These are phyloP conservation scores for Resseliella maxima DNA, from an alignment of 2,888 invertebrate genomes.

Conservation along the genomic window DNA sequence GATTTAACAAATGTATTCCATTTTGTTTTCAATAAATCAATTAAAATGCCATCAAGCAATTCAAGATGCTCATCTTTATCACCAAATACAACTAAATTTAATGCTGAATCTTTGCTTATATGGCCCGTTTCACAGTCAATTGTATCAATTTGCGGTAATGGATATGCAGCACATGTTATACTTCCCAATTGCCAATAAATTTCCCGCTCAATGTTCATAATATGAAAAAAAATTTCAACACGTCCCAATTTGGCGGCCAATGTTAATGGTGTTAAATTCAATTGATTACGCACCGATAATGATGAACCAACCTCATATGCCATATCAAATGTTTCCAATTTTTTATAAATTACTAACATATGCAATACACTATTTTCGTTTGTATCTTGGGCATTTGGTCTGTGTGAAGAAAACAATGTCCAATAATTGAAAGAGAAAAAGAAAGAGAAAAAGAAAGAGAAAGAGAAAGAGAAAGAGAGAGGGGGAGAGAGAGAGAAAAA, in stretches of 20 bases:
- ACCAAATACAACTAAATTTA: constrained; percentile 96
- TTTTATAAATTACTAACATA: constrained; percentile 95
- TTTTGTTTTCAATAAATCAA: constrained; percentile 94
- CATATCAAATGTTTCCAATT: constrained; percentile 92
- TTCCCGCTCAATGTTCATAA: constrained; percentile 94
- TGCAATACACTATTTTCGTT: constrained; percentile 98
- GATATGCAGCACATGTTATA: constrained; percentile 97
- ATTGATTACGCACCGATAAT: constrained; percentile 85
- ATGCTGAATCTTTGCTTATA: constrained; percentile 94
- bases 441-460: no score
- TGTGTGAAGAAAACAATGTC: not conserved
- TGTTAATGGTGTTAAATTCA: constrained; percentile 91
- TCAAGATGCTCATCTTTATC: constrained; percentile 95
- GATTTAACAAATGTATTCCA: constrained; percentile 98
- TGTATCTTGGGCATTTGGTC: constrained; percentile 92
- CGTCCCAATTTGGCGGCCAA: constrained; percentile 92
- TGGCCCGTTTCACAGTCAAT: constrained; percentile 91
- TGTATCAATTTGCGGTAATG: constrained; percentile 93
- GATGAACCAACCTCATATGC: constrained; percentile 93
- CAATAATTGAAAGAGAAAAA: no score
- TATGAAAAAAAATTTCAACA: constrained; percentile 96
- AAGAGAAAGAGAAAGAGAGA: no score
- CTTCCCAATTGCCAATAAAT: constrained; percentile 98
- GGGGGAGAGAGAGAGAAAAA: no score
- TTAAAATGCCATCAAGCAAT: constrained; percentile 92